Conservation (phyloP, 2,797 vertebrate genomes). For the Danionella dracula region DNA sequence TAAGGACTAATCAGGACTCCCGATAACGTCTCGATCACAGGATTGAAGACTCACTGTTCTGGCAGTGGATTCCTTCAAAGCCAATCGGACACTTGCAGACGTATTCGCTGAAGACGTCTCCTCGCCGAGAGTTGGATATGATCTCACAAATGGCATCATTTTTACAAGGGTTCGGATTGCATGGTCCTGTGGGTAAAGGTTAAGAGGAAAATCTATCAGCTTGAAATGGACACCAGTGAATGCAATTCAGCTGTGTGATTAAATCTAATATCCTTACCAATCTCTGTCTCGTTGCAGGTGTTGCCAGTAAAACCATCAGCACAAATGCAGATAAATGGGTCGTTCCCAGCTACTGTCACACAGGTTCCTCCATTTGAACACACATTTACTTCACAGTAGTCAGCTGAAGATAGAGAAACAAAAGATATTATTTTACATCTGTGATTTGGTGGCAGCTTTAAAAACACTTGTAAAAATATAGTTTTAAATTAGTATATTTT, state of each 20-base stretch:
- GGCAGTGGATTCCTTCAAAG: conserved; percentile 82
- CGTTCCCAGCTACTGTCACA: conserved; percentile 61
- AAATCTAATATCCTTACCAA: conserved; percentile 60
- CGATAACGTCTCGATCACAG: too few relatives aligned
- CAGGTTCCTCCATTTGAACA: conserved; percentile 91
- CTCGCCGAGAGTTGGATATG: conserved; percentile 61
- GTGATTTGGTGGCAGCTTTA: too few relatives aligned
- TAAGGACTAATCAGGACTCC: too few relatives aligned
- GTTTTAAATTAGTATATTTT: too few relatives aligned
- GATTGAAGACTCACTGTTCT: conserved; percentile 76
- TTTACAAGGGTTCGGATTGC: conserved; percentile 85
- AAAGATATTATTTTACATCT: neutral
- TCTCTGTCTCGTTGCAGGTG: conserved; percentile 83
- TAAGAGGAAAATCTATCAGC: neutral
- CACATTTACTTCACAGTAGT: conserved; percentile 76
- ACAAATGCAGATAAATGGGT: conserved; percentile 85
- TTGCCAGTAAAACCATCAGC: conserved; percentile 81
- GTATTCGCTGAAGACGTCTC: conserved; percentile 84
- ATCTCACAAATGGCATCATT: conserved; percentile 78
- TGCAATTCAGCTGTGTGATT: too few relatives aligned
- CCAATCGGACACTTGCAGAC: conserved; percentile 80
- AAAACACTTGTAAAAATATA: too few relatives aligned
- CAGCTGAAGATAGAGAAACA: conserved; percentile 64
- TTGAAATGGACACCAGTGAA: neutral
- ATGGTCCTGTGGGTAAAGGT: conserved; percentile 70